Percentiles rank a stretch among this genome's conserved stretches.
phyloP scores from a whole-genome alignment of 2,888 invertebrate genomes.

The Coelogynopora nodosa region DNA sequence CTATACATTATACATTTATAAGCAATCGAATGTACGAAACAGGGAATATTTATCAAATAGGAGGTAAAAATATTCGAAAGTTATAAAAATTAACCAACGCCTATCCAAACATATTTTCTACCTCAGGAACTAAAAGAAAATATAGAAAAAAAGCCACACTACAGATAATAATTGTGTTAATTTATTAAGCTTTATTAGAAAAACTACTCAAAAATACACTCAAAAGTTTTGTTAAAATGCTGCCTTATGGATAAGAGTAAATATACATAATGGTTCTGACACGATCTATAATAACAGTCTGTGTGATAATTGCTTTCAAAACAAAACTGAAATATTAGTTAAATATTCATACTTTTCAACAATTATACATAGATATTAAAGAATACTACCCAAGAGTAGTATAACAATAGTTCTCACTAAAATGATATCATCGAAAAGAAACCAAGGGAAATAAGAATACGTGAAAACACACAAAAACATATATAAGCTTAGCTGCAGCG shows the following conservation, averaged over 20 bases:
- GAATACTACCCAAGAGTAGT: neutral
- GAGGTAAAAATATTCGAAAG: too few species aligned
- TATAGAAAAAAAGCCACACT: too few species aligned
- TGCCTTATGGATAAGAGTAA: slow-evolving; percentile 8
- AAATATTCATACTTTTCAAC: neutral
- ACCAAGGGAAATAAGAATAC: neutral
- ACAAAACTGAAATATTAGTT: neutral
- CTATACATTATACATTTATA: too few species aligned
- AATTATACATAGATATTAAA: neutral
- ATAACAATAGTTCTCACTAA: too few species aligned
- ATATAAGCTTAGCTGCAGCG: neutral
- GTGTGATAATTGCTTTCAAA: neutral
- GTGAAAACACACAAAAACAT: neutral
- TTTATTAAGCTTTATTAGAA: slow-evolving; percentile 10
- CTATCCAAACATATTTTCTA: neutral
- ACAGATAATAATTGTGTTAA: slow-evolving; percentile 11
- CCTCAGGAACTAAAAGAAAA: neutral
- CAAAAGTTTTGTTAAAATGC: slow-evolving; percentile 21
- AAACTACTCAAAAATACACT: slow-evolving; percentile 1
- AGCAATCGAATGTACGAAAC: too few species aligned
- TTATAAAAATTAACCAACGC: too few species aligned
- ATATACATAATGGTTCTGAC: neutral
- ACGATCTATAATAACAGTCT: neutral
- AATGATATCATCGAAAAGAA: too few species aligned
- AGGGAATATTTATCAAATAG: too few species aligned